phyloP scores from a whole-genome alignment of 2,888 invertebrate species.

The Synergus japonicus region DNA sequence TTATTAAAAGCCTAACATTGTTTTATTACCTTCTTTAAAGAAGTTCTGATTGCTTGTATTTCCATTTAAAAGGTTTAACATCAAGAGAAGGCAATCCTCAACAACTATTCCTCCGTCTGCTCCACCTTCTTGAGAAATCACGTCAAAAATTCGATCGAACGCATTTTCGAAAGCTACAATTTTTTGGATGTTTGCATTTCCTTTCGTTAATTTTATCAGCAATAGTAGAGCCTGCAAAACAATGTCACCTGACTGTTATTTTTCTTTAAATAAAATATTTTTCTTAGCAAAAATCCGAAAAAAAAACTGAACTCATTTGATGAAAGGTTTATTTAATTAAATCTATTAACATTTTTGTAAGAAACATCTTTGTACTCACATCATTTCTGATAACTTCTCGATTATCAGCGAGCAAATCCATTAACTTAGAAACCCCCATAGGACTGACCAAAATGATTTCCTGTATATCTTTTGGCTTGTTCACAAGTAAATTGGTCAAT shows the following conservation, averaged over 20 bases:
- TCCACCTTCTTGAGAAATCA: constrained; percentile 93
- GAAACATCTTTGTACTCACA: constrained; percentile 77
- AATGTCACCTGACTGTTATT: background rate
- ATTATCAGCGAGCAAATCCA: constrained; percentile 96
- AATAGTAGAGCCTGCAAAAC: constrained; percentile 85
- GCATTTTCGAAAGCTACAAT: constrained; percentile 99
- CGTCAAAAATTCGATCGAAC: constrained; percentile 96
- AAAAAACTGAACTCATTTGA: no score
- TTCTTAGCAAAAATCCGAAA: background rate
- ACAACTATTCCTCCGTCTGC: constrained; percentile 98
- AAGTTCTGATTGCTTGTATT: constrained; percentile 99
- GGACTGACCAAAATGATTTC: constrained; percentile 92
- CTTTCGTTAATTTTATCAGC: constrained; percentile 93
- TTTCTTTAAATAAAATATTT: background rate
- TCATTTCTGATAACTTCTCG: constrained; percentile 98
- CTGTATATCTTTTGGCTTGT: constrained; percentile 91
- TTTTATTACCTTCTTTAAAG: constrained; percentile 90
- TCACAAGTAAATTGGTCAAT: constrained; percentile 91
- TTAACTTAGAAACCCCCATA: constrained; percentile 98
- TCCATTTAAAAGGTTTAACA: constrained; percentile 95
- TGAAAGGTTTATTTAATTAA: no score
- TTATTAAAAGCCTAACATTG: no score
- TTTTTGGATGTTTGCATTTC: constrained; percentile 98
- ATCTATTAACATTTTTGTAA: no score
- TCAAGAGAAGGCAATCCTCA: constrained; percentile 95